Conservation (phyloP, 2,888 invertebrate species). For the Beris morrisii region DNA sequence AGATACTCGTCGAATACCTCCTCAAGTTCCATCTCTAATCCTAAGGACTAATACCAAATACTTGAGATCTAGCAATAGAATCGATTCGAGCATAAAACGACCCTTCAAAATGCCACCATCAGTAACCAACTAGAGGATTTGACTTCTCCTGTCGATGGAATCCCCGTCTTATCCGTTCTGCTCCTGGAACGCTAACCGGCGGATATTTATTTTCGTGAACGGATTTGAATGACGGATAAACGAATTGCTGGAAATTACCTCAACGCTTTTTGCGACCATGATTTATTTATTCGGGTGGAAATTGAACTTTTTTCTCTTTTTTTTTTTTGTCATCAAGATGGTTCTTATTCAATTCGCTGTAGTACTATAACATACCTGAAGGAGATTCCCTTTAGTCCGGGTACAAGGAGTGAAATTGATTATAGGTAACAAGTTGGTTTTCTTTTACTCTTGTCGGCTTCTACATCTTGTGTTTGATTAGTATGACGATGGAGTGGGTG, state of each 20-base stretch:
- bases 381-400: background rate
- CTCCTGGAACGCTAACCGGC: slow-evolving; percentile 14
- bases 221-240: slow-evolving; percentile 38
- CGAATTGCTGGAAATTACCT: slow-evolving; percentile 34
- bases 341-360: slow-evolving; percentile 25
- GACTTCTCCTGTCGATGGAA: too few species aligned
- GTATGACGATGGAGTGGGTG: background rate
- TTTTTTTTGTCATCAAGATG: slow-evolving; percentile 12
- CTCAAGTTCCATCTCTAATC: too few species aligned
- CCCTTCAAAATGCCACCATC: too few species aligned
- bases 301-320: slow-evolving; percentile 37
- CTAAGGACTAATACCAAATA: too few species aligned
- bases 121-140: too few species aligned
- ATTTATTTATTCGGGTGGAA: slow-evolving; percentile 43
- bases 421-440: slow-evolving; percentile 33
- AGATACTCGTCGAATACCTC: too few species aligned
- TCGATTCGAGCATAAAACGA: too few species aligned
- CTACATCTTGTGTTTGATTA: slow-evolving; percentile 6
- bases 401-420: slow-evolving; percentile 30
- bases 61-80: too few species aligned
- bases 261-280: slow-evolving; percentile 31
- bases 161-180: too few species aligned
- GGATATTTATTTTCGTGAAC: slow-evolving; percentile 36
- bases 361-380: background rate
- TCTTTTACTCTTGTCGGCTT: slow-evolving; percentile 8